Base-by-base conservation (phyloP, 2,113 vertebrate species). In the Macheiramphus alcinus region DNA sequence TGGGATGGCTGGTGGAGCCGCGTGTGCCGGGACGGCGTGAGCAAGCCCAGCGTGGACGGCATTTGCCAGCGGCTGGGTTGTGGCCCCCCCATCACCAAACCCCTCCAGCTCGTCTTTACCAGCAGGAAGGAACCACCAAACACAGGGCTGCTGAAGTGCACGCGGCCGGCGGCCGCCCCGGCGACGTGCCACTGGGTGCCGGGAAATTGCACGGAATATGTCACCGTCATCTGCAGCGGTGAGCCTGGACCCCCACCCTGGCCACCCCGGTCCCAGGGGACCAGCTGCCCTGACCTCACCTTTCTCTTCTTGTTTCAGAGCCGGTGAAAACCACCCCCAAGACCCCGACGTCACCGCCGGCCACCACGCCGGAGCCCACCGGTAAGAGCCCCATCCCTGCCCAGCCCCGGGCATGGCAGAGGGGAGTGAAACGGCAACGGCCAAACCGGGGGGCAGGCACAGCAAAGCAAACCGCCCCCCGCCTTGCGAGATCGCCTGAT, bases 151-250 rank as follows among this genome's bases (percentile, higher is more conserved):
- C 4, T 3, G 34, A 1, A 1, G 48, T 97, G 97, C 55, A 0
- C 0, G 4, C 0, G 0, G 5, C 0, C 0, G 1, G 13, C 0
- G 1, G 3, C 5, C 3, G 0, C 2, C 0, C 4, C 0, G 3
- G 3, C 0, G 3, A 1, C 1, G 9, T 97, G 97, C 71, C 0
- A 0, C 2, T 61, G 67, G 80, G 1, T 21, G 26, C 13, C 2
- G 9, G 58, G 17, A 14, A 97, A 97, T 62, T 91, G 94, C 94
- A 96, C 90, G 0, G 10, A 47, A 3, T 47, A 71, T 0, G 2
- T 2, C 1, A 0, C 1, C 6, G 27, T 97, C 1, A 0, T 55
- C 71, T 97, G 97, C 23, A 7, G 61, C 5, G 95, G 97, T 97
- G 88, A 94, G 89, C 19, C 27, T 4, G 4, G 23, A 84, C 11